Evolutionary conservation across 2,888 invertebrate species (phyloP).

Genomic region (Monochamus alternatus): DNA sequence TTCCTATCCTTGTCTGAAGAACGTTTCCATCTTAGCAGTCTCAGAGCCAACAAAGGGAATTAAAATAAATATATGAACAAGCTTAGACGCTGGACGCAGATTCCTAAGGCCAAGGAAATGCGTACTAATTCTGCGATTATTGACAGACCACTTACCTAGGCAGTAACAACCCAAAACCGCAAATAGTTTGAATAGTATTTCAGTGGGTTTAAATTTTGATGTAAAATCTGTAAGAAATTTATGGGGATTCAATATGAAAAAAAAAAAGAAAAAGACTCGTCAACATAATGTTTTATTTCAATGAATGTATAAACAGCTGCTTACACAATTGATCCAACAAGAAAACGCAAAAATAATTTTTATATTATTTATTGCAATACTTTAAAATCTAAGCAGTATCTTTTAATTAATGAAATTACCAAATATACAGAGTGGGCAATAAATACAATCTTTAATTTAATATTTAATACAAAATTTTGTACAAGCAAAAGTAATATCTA

Average conservation of each 20-base stretch:
- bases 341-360: conserved; percentile 51
- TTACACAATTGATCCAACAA: conserved; percentile 49
- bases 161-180: no score
- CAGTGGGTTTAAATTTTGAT: no score
- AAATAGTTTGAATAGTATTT: no score
- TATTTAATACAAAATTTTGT: conserved; percentile 59
- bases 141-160: no score
- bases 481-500: conserved; percentile 53
- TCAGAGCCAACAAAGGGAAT: no score
- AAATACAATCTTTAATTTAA: conserved; percentile 53
- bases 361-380: conserved; percentile 52
- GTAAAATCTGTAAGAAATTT: no score
- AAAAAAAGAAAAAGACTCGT: conserved; percentile 5
- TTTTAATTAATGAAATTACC: conserved; percentile 55
- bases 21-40: no score
- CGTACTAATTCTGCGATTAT: no score
- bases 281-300: conserved; percentile 33
- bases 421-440: conserved; percentile 59
- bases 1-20: no score
- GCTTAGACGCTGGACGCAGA: no score
- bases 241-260: neutral
- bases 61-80: no score
- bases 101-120: no score
- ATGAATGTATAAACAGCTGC: conserved; percentile 49
- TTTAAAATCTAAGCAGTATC: conserved; percentile 58